Evolutionary conservation across 2,888 invertebrate species (phyloP).

Genomic region (Endomychus coccineus): DNA sequence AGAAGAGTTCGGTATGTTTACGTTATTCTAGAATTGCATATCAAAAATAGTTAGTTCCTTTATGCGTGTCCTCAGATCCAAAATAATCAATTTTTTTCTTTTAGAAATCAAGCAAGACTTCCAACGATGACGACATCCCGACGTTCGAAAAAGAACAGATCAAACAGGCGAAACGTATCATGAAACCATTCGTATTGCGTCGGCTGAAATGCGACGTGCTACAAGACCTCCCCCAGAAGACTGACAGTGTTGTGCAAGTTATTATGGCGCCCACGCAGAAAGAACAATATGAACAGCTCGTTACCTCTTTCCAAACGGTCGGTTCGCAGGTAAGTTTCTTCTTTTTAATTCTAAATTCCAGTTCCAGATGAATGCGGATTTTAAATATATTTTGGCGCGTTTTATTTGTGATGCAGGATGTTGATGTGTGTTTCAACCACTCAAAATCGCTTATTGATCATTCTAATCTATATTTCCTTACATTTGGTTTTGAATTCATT

Average conservation of each 20-base stretch:
- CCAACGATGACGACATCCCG: conserved; percentile 52
- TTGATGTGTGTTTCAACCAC: too few relatives aligned
- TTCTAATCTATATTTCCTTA: too few relatives aligned
- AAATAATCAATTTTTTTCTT: too few relatives aligned
- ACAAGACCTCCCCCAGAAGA: conserved; percentile 77
- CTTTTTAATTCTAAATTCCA: conserved; percentile 10
- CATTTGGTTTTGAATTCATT: too few relatives aligned
- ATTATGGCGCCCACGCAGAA: conserved; percentile 67
- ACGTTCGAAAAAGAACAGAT: conserved; percentile 88
- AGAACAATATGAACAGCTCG: conserved; percentile 66
- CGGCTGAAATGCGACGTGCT: conserved; percentile 82
- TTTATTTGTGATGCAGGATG: too few relatives aligned
- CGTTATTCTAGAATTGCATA: conserved; percentile 2
- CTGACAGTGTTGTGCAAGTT: conserved; percentile 59
- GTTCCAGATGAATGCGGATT: too few relatives aligned
- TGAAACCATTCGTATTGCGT: conserved; percentile 90
- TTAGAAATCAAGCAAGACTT: conserved; percentile 53
- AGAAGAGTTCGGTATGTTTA: conserved; percentile 58
- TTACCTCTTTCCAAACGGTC: conserved; percentile 57
- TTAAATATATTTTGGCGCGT: too few relatives aligned
- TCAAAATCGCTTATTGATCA: too few relatives aligned
- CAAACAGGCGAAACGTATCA: conserved; percentile 87
- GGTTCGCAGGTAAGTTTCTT: conserved; percentile 39
- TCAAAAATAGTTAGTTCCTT: too few relatives aligned
- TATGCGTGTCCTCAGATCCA: too few relatives aligned